Conservation (phyloP, 2,113 vertebrate genomes). For the Geococcyx californianus region DNA sequence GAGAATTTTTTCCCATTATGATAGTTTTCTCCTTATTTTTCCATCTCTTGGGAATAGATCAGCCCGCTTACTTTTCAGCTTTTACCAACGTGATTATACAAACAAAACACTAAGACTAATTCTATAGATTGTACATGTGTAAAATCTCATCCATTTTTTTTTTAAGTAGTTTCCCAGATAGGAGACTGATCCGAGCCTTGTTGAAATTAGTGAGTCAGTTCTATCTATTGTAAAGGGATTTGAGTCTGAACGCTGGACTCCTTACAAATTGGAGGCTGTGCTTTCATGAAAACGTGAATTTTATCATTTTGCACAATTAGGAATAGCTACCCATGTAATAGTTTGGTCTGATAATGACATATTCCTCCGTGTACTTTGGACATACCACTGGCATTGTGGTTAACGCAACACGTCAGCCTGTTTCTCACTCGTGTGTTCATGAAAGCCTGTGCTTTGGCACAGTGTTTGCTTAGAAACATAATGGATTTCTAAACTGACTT, state of each 20-base stretch:
- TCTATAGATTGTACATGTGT: neutral
- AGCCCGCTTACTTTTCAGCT: neutral
- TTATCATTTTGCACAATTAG: slow-evolving; percentile 23
- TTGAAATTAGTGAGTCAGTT: neutral
- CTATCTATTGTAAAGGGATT: neutral
- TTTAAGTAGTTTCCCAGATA: slow-evolving; percentile 8
- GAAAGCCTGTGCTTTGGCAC: neutral
- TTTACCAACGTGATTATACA: fast-evolving
- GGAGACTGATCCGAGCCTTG: neutral
- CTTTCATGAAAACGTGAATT: neutral
- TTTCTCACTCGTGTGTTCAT: neutral
- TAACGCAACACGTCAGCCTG: neutral
- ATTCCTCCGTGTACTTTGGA: neutral
- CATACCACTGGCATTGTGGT: neutral
- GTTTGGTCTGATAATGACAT: neutral
- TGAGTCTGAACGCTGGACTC: neutral
- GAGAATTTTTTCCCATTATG: neutral
- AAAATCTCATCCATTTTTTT: neutral
- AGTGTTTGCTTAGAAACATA: neutral
- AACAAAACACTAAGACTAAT: neutral
- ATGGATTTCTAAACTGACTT: neutral
- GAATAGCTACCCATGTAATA: neutral
- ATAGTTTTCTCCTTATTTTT: neutral
- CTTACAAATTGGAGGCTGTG: neutral
- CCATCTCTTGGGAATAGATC: neutral